phyloP scores from a whole-genome alignment of 2,113 vertebrate species.

The Laticauda colubrina region DNA sequence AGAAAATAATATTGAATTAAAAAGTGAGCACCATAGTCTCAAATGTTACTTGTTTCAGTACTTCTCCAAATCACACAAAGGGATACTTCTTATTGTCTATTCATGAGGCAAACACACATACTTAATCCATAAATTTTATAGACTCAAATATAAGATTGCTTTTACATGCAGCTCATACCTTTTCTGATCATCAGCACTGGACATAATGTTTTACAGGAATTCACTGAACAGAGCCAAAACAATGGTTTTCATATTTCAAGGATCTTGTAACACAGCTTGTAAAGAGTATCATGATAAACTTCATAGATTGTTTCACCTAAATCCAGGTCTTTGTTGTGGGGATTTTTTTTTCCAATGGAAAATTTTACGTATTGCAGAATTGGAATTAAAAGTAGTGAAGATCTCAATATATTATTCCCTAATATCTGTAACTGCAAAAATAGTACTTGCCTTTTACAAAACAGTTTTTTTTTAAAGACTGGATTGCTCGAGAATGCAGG shows the following conservation, averaged over 20 bases:
- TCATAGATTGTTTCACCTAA: neutral
- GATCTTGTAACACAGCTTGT: neutral
- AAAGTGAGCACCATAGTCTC: neutral
- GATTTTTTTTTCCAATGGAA: neutral
- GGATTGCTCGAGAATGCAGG: neutral
- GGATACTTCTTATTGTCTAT: neutral
- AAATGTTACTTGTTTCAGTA: neutral
- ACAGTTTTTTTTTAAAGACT: neutral
- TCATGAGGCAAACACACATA: neutral
- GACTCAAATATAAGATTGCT: neutral
- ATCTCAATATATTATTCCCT: neutral
- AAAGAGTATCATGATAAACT: neutral
- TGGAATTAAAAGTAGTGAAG: neutral
- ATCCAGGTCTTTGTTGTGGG: neutral
- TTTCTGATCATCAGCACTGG: neutral
- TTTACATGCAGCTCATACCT: neutral
- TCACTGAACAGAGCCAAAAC: neutral
- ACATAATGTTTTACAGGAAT: neutral
- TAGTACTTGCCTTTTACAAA: neutral
- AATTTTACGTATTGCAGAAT: neutral
- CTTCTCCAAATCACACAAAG: neutral
- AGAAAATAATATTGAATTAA: conserved; percentile 56
- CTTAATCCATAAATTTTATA: neutral
- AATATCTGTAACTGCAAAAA: neutral
- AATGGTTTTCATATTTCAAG: neutral